Percentiles rank a stretch among this genome's conserved stretches.
phyloP scores from a whole-genome alignment of 2,888 invertebrate species.

The Rhabditophanes sp. region DNA sequence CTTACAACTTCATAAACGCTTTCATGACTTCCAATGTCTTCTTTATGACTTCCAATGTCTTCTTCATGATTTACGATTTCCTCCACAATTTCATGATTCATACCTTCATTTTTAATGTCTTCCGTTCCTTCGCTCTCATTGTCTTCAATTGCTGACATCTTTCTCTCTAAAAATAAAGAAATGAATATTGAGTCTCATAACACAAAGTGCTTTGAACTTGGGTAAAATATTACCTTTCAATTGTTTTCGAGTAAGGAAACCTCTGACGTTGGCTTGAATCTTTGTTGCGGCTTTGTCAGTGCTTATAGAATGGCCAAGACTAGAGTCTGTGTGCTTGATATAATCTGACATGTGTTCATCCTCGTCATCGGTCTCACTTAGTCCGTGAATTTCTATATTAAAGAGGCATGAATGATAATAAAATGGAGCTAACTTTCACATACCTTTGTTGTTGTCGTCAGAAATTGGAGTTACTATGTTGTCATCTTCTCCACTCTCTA shows the following conservation, averaged over 20 bases:
- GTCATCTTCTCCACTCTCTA: not conserved
- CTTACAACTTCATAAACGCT: not conserved
- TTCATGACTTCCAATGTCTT: conserved; percentile 7
- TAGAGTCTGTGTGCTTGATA: no score
- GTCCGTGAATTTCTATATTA: no score
- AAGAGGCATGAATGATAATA: no score
- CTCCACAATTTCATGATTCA: not conserved
- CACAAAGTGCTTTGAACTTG: no score
- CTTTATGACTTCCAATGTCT: not conserved
- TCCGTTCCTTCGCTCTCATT: not conserved
- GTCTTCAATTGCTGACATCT: conserved; percentile 5
- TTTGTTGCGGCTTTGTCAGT: conserved; percentile 10
- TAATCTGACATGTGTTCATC: no score
- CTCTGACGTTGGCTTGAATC: conserved; percentile 11
- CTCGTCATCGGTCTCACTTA: no score
- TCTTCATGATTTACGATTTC: conserved; percentile 1
- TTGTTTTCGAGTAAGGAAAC: conserved; percentile 9
- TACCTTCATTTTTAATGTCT: not conserved
- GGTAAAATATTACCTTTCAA: conserved; percentile 10
- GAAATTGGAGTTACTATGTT: no score
- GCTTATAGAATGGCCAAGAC: conserved; percentile 1
- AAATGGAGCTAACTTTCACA: no score
- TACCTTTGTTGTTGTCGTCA: no score
- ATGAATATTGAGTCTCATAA: no score
- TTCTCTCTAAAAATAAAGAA: no score